phyloP scores from a whole-genome alignment of 2,113 vertebrate species.

The Oxyura jamaicensis region DNA sequence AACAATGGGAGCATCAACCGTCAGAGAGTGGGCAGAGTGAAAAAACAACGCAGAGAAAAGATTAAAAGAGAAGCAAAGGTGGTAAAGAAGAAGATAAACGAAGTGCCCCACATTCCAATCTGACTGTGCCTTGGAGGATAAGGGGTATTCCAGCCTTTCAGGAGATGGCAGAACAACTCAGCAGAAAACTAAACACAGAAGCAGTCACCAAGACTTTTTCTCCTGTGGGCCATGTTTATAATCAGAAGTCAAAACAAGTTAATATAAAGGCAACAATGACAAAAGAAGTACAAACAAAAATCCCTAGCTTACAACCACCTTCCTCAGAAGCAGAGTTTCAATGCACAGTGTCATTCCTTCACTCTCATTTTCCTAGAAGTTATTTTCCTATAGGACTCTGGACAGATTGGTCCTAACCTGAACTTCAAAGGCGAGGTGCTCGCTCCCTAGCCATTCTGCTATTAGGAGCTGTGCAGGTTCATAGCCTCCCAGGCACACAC shows the following conservation, averaged over 20 bases:
- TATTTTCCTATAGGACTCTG: neutral
- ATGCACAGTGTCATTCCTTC: neutral
- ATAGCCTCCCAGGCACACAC: neutral
- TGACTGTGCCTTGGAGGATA: neutral
- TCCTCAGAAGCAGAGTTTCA: neutral
- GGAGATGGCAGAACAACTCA: rapidly evolving
- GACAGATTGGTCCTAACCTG: neutral
- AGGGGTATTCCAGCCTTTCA: neutral
- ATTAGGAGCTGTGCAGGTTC: neutral
- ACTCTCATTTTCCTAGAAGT: neutral
- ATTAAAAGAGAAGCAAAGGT: neutral
- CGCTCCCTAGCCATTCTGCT: neutral
- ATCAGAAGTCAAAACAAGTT: slow-evolving; percentile 27
- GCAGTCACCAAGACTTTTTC: neutral
- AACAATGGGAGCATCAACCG: neutral
- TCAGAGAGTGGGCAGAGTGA: neutral
- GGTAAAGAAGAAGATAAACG: neutral
- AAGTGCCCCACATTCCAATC: neutral
- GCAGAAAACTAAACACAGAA: slow-evolving; percentile 13
- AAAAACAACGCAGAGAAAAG: neutral
- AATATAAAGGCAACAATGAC: neutral
- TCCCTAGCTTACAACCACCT: neutral
- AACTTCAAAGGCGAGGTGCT: neutral
- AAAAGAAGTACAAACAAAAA: neutral
- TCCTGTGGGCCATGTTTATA: neutral